Conservation (phyloP, 2,113 vertebrate genomes). For the Aplodontia rufa region DNA sequence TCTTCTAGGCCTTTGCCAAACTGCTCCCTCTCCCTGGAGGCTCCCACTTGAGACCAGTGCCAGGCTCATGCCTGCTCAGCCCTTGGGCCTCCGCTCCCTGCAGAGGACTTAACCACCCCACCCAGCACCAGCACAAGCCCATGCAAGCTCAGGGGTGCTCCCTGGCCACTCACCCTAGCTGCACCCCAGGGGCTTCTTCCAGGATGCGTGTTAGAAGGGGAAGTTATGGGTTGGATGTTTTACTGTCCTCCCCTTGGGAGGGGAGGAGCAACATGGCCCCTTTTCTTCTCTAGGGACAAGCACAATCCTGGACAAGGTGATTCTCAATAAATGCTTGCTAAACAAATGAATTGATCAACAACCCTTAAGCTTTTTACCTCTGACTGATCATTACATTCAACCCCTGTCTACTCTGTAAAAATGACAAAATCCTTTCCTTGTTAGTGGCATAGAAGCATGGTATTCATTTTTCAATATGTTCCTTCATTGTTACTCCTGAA, state of each 20-base stretch:
- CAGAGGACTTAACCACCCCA: neutral
- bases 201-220: neutral
- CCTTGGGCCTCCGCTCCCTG: no score
- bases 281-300: neutral
- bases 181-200: neutral
- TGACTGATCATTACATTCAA: neutral
- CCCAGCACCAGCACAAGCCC: neutral
- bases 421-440: neutral
- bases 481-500: neutral
- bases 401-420: neutral
- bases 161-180: neutral
- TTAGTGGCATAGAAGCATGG: neutral
- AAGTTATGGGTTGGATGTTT: neutral
- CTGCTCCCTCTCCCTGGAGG: neutral
- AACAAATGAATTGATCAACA: neutral
- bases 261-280: no score
- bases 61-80: neutral
- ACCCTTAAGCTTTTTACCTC: neutral
- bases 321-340: neutral
- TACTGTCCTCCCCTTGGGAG: neutral
- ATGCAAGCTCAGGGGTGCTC: neutral
- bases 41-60: no score
- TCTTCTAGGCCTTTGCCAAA: neutral
- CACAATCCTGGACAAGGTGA: neutral
- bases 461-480: neutral